Evolutionary conservation across 2,888 invertebrate species (phyloP).

Genomic region (Gastracanthus pulcherrimus): DNA sequence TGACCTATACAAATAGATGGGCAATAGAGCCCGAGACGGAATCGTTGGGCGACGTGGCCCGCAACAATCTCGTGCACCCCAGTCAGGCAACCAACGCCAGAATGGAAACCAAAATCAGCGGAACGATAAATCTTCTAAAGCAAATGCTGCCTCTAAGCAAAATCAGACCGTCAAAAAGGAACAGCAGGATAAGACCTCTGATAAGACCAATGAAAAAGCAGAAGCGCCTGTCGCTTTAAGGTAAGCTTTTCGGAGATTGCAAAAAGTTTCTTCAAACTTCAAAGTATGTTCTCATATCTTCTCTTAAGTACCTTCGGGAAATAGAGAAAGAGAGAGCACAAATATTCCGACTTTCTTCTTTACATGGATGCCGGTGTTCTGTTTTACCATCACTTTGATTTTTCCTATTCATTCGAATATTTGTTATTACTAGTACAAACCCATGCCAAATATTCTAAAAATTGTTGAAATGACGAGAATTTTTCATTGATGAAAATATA

Average conservation of each 20-base stretch:
- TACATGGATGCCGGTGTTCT: constrained; percentile 31
- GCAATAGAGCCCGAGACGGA: constrained; percentile 77
- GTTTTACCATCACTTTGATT: constrained; percentile 28
- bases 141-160: constrained; percentile 77
- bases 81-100: constrained; percentile 77
- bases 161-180: constrained; percentile 77
- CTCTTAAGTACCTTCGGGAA: constrained; percentile 55
- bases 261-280: constrained; percentile 72
- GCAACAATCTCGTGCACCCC: constrained; percentile 75
- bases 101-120: constrained; percentile 77
- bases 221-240: constrained; percentile 76
- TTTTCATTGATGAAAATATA: too few species aligned
- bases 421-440: constrained; percentile 19
- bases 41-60: constrained; percentile 76
- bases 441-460: neutral
- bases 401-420: constrained; percentile 43
- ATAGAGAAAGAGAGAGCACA: constrained; percentile 46
- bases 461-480: too few species aligned
- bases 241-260: constrained; percentile 75
- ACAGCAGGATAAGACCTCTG: constrained; percentile 75
- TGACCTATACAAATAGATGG: constrained; percentile 76
- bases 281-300: constrained; percentile 57
- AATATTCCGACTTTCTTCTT: constrained; percentile 53
- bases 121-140: constrained; percentile 78
- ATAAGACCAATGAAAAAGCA: constrained; percentile 76